phyloP scores from a whole-genome alignment of 2,113 vertebrate genomes.

The Rhegmatorhina hoffmannsi region DNA sequence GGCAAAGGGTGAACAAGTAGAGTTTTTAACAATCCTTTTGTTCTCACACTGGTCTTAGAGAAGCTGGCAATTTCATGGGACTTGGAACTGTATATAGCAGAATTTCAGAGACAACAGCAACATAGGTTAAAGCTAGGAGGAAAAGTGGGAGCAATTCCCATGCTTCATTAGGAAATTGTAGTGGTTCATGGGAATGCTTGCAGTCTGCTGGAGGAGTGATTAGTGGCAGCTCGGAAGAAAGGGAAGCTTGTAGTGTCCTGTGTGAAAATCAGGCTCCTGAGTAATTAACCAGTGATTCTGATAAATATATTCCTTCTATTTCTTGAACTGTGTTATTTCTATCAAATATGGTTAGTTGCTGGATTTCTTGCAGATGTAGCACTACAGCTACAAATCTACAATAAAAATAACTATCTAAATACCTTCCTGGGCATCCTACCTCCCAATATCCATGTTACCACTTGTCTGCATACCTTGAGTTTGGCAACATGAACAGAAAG shows the following conservation, averaged over 20 bases:
- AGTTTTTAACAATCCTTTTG: background rate
- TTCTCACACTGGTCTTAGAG: background rate
- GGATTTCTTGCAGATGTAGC: background rate
- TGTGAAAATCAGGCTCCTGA: background rate
- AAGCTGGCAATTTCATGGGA: background rate
- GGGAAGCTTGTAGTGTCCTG: background rate
- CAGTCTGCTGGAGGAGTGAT: background rate
- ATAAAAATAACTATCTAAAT: background rate
- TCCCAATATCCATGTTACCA: background rate
- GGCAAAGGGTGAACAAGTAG: background rate
- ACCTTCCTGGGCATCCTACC: background rate
- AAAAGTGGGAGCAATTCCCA: background rate
- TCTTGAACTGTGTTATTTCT: background rate
- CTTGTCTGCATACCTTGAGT: background rate
- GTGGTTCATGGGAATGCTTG: background rate
- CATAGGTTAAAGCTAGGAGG: background rate
- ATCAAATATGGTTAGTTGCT: background rate
- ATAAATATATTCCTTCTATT: background rate
- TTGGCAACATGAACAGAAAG: background rate
- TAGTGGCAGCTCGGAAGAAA: background rate
- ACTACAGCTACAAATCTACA: background rate
- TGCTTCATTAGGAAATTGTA: background rate
- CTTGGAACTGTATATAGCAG: background rate
- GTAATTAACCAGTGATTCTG: background rate
- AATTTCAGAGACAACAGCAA: fast-evolving